These are phyloP conservation scores for Pelecanus crispus DNA, from an alignment of 2,113 vertebrate species.

Conservation along the genomic window DNA sequence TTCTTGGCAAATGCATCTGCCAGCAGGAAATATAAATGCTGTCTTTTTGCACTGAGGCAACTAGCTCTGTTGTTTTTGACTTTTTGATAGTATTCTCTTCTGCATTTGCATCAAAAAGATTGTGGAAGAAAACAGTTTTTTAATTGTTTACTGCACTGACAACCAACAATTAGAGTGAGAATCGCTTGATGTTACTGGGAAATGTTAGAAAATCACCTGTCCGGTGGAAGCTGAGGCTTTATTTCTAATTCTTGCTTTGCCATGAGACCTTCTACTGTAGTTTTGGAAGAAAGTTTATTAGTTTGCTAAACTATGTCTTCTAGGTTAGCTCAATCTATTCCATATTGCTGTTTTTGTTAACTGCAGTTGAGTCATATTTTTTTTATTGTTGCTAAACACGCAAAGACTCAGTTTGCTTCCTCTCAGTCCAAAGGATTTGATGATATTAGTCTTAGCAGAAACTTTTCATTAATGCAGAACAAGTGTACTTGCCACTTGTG, in stretches of 20 bases:
- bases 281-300: background rate
- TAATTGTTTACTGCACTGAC: conserved; percentile 64
- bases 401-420: background rate
- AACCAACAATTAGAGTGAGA: conserved; percentile 53
- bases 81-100: conserved; percentile 60
- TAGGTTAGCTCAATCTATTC: background rate
- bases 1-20: conserved; percentile 77
- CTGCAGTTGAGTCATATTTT: background rate
- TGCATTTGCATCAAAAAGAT: conserved; percentile 63
- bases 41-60: conserved; percentile 65
- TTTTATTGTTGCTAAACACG: background rate
- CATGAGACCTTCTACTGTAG: background rate
- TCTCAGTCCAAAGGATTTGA: background rate
- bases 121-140: conserved; percentile 49
- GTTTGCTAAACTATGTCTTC: background rate
- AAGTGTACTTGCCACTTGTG: background rate
- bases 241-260: background rate
- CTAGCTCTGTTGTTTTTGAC: conserved; percentile 56
- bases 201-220: conserved; percentile 51
- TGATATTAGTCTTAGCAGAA: background rate
- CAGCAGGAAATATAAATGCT: conserved; percentile 74
- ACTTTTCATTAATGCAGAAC: background rate
- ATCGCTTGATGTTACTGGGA: background rate
- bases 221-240: background rate
- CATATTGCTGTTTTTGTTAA: background rate